Evolutionary conservation across 2,888 invertebrate genomes (phyloP), one percentile per base, ranked within the genome.

Genomic region (Drosophila nr. perissopoda): DNA sequence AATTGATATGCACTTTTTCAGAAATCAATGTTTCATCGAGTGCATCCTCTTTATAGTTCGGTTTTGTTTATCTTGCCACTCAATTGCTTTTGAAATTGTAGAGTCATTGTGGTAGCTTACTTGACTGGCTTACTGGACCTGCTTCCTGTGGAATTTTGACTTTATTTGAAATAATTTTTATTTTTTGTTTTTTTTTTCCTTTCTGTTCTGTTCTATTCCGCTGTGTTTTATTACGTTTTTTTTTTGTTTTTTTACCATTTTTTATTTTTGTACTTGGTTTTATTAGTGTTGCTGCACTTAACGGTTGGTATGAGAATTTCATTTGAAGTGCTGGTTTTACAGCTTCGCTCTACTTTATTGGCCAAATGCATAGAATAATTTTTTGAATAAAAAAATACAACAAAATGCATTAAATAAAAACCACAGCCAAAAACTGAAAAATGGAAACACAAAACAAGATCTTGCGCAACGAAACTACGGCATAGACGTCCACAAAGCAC

Each of bases 351-450:
- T 46, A 34, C 79, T 89, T 88, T 88, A 79, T 85, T 82, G 88
- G 81, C 89, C 75, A 84, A 84, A 77, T 89, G 82, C 80, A 88
- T 74, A 78, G 70, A 78, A 86, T 88, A 82, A 82, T 72, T 80
- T 80, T 73, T 67, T 74, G 72, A 81, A 85, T 73, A 82, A 79
- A 88, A 74, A 64, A 58, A 70, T 57, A 69, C 57, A 59, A 31
- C 48, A 48, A 68, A 67, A 57, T 68, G 53, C 51, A 62, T 40
- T 36, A 42, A 56, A 59, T 51, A 73, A 65, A 70, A 75, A 65
- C 49, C 42, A 52, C 62, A 67, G 63, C 65, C 52, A 66, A 80
- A 61, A 69, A 64, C 52, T 68, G 54, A 34, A 53, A 64, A 69
- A 59, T 33, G 53, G 58, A 74, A 68, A 48, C 18, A 53, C 25